Base-by-base conservation (phyloP, 2,797 vertebrate species). In the Babyrousa celebensis region DNA sequence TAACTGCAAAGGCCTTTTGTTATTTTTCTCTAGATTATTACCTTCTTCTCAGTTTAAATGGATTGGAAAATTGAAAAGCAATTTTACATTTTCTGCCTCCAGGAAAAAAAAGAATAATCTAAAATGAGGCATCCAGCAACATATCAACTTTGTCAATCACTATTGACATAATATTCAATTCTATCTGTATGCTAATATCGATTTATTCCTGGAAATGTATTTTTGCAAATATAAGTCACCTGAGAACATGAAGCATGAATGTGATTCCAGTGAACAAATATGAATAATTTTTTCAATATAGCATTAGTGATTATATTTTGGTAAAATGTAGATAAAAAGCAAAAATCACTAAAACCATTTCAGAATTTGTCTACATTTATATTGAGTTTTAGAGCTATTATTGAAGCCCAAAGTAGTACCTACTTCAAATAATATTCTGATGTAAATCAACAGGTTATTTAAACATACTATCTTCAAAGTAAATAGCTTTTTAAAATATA, bases 101-200 rank as follows among this genome's bases (percentile, higher is more conserved):
- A 83, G 96, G 89, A 96, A 95, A 98, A 96, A 98, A 93, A 96
- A 96, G 98, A 95, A 91, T 97, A 97, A 98, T 98, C 89, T 98
- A 98, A 98, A 98, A 98, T 96, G 96, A 98, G 94, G n/a, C 80
- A 97, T 97, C 87, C 84, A 95, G 96, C 68, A 97, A 97, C 96
- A 97, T 97, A 97, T 98, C 97, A 98, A 96, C 89, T 98, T 98
- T 98, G 94, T 98, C 98, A 98, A 98, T 98, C 97, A 98, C 75
- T 98, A 97, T 98, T 98, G 98, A 98, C 97, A 98, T 96, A 98
- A 89, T 97, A 95, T 96, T 98, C 97, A 98, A 92, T 98, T 98
- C 97, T 93, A 98, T 98, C 97, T 99, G 92, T 98, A 98, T 99
- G 98, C 89, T 98, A 99, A 98, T 98, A 98, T 93, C 16, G 75